A percentile compares a stretch with the other conserved stretches of the same genome.
phyloP scores from a whole-genome alignment of 2,113 vertebrate genomes.

The Anolis carolinensis region DNA sequence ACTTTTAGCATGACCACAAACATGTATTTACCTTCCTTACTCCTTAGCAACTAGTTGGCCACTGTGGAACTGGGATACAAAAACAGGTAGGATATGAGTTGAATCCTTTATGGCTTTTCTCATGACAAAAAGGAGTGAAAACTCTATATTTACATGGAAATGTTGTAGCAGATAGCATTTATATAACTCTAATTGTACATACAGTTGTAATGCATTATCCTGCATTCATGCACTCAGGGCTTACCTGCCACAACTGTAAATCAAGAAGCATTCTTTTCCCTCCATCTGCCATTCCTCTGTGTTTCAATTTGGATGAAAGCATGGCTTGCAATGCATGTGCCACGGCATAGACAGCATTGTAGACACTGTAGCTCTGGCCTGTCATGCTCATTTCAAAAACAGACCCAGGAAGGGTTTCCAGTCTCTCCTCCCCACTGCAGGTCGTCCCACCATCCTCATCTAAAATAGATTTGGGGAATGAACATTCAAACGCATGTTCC shows the following conservation, averaged over 20 bases:
- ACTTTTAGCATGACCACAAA: too few relatives aligned
- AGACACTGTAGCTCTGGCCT: background rate
- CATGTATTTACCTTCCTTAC: too few relatives aligned
- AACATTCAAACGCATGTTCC: background rate
- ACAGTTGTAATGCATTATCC: background rate
- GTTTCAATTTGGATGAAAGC: background rate
- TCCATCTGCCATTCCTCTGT: background rate
- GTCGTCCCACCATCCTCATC: background rate
- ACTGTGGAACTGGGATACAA: too few relatives aligned
- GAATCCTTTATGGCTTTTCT: too few relatives aligned
- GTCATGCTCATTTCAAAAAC: conserved; percentile 1
- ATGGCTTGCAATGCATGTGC: background rate
- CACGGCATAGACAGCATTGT: background rate
- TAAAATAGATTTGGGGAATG: background rate
- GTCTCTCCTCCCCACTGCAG: background rate
- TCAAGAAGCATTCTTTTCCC: background rate
- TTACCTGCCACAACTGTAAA: background rate
- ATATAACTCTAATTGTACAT: too few relatives aligned
- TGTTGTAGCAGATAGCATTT: too few relatives aligned
- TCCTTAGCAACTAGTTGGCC: too few relatives aligned
- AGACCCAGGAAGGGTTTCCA: background rate
- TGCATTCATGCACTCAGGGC: background rate
- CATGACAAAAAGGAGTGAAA: too few relatives aligned
- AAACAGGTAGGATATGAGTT: too few relatives aligned
- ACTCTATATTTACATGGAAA: too few relatives aligned